A percentile compares a stretch with the other conserved stretches of the same genome.
Evolutionary conservation across 2,113 vertebrate genomes (phyloP).

Genomic region (Canis aureus): DNA sequence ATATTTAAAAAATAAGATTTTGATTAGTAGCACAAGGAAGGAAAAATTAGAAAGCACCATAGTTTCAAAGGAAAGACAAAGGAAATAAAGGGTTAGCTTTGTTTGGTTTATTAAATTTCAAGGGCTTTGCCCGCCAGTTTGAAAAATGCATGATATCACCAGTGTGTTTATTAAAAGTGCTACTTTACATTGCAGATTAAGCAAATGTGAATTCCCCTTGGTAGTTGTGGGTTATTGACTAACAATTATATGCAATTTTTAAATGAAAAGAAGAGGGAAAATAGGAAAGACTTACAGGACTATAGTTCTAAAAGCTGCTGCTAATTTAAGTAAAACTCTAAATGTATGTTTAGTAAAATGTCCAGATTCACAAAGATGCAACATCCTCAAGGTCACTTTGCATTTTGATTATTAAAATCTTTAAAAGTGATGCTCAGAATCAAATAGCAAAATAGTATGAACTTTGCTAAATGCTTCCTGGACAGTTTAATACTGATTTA

Average conservation of each 20-base stretch:
- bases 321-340: not conserved
- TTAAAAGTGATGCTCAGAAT: constrained; percentile 59
- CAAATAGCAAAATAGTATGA: not conserved
- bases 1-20: constrained; percentile 39
- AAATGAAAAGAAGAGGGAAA: not conserved
- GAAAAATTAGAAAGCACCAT: constrained; percentile 26
- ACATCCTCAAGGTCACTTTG: not conserved
- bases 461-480: not conserved
- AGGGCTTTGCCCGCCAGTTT: constrained; percentile 34
- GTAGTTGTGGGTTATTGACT: constrained; percentile 5
- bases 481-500: not conserved
- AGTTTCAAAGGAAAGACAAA: constrained; percentile 61
- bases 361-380: not conserved
- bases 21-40: not conserved
- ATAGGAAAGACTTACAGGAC: not conserved
- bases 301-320: not conserved
- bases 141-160: constrained; percentile 65
- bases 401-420: not conserved
- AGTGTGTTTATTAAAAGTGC: constrained; percentile 67
- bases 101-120: constrained; percentile 62
- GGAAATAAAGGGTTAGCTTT: constrained; percentile 42
- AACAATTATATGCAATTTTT: constrained; percentile 56
- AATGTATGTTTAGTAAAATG: not conserved
- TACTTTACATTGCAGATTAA: constrained; percentile 73
- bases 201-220: constrained; percentile 49